Percentiles rank a stretch among this genome's conserved stretches.
These are phyloP conservation scores for Sorex araneus DNA, from an alignment of 2,113 vertebrate species.

Conservation along the genomic window DNA sequence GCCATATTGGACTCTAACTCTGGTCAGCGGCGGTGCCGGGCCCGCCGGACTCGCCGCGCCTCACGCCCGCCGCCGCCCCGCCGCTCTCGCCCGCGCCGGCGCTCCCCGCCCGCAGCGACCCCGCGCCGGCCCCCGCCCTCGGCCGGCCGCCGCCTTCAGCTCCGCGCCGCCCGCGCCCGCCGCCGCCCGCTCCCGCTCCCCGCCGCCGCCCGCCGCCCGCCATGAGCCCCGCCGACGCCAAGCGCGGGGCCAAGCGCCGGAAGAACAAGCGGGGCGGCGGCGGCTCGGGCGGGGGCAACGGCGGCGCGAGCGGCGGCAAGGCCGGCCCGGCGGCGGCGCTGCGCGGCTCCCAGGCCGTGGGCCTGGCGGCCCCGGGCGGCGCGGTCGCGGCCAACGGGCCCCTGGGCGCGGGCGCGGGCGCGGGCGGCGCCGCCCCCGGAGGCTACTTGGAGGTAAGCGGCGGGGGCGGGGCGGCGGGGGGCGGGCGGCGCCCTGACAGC, in stretches of 20 bases:
- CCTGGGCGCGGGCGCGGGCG: constrained; percentile 83
- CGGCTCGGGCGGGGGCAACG: constrained; percentile 90
- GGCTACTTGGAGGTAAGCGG: constrained; percentile 87
- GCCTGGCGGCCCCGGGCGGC: constrained; percentile 85
- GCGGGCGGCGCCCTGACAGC: neutral
- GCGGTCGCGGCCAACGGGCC: constrained; percentile 81
- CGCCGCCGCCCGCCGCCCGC: constrained; percentile 79
- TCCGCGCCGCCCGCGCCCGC: constrained; percentile 66
- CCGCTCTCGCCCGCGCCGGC: constrained; percentile 78
- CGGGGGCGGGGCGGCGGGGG: constrained; percentile 10
- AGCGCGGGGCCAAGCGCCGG: constrained; percentile 97
- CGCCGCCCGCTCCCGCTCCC: constrained; percentile 64
- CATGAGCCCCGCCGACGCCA: constrained; percentile 98
- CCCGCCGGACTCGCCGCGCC: constrained; percentile 84
- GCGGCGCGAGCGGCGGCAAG: constrained; percentile 90
- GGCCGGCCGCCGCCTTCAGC: constrained; percentile 73
- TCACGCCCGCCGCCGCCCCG: constrained; percentile 74
- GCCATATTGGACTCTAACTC: constrained; percentile 92
- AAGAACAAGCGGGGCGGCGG: constrained; percentile 95
- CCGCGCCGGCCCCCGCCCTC: constrained; percentile 62
- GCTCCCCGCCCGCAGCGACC: constrained; percentile 64
- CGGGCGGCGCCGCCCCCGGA: constrained; percentile 86
- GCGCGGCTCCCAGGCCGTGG: constrained; percentile 85
- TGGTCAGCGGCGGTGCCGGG: constrained; percentile 87
- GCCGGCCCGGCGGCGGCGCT: constrained; percentile 89